Base-by-base conservation (phyloP, 2,797 vertebrate genomes). In the Falco novaeseelandiae region DNA sequence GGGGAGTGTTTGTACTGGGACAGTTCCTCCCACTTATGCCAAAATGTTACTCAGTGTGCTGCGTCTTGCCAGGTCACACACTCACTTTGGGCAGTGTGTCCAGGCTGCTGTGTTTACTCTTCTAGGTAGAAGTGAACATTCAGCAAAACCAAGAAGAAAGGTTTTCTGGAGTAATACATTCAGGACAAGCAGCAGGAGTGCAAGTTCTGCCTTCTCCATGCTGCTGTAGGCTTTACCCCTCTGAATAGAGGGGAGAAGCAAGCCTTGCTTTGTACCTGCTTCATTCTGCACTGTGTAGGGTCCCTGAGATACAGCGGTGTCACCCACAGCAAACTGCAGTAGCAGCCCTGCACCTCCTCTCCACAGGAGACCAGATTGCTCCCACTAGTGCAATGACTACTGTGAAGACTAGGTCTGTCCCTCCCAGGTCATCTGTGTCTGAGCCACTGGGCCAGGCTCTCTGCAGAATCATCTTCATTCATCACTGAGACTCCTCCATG, bases 1-100 rank as follows among this genome's bases (percentile, higher is more conserved):
- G 25, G 6, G 29, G 3, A 12, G 25, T 48, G 46, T 79, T 59
- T 79, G 66, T 59, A 21, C 46, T 22, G 17, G 15, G 3, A 29
- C 6, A 0, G 32, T 54, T 73, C 67, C 61, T 85, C 18, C 67
- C 23, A 52, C 48, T 67, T 59, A 54, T 54, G 34, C 46, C 46
- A 54, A 61, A 52, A 13, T 1, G 0, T 38, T 65, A 84, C 0
- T 2, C 58, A 65, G 58, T 5, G 4, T 30, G 22, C 12, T 30
- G 22, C 14, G 4, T 84, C 72, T 66, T 84, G 29, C 14, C 17
- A 40, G 25, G 38, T 72, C 73, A 79, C 16, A 15, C 14, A 4
- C n/a, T 79, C 26, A 12, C 8, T 17, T 20, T n/a, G 36, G 23
- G 46, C 38, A n/a, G 9, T 13, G 8, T 40, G 44, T 26, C 23